Conservation (phyloP, 1,140 invertebrate genomes). For the Drosophila biarmipes region DNA sequence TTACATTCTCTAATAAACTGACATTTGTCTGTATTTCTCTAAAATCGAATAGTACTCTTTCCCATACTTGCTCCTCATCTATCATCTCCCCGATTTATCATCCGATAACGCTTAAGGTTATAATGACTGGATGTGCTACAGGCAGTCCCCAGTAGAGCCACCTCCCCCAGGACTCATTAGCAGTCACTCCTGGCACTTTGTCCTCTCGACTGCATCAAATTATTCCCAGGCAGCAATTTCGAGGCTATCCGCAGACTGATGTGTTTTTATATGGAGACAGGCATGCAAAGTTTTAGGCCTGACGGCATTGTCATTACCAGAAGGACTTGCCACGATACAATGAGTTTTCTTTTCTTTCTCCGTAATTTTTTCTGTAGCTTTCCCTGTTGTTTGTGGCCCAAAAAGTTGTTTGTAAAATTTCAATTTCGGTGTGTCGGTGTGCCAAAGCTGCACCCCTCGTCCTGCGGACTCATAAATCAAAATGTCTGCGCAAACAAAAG, state of each 20-base stretch:
- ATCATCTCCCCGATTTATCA: constrained; percentile 60
- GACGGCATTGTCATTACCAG: constrained; percentile 66
- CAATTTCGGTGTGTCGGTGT: constrained; percentile 52
- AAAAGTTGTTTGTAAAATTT: constrained; percentile 72
- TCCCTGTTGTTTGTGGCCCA: constrained; percentile 48
- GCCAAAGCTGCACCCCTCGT: constrained; percentile 3
- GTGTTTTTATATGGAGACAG: constrained; percentile 37
- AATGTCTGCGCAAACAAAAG: constrained; percentile 75
- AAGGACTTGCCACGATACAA: constrained; percentile 38
- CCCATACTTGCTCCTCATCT: constrained; percentile 27
- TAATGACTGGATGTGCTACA: constrained; percentile 58
- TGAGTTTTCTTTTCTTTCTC: constrained; percentile 32
- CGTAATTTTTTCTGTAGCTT: neutral
- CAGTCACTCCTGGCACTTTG: constrained; percentile 31
- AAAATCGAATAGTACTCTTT: constrained; percentile 1
- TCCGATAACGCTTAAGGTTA: constrained; percentile 55
- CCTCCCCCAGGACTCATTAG: constrained; percentile 62
- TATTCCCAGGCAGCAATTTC: constrained; percentile 61
- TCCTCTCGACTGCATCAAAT: constrained; percentile 51
- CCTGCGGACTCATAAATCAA: constrained; percentile 75
- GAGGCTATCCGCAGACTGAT: constrained; percentile 35
- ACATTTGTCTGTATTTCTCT: constrained; percentile 1
- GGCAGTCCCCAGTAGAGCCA: constrained; percentile 23
- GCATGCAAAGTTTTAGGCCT: constrained; percentile 61
- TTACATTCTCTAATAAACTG: neutral